Conservation (phyloP, 92 coral and sea anemone species). For the Umimayanthus chanpuru region DNA sequence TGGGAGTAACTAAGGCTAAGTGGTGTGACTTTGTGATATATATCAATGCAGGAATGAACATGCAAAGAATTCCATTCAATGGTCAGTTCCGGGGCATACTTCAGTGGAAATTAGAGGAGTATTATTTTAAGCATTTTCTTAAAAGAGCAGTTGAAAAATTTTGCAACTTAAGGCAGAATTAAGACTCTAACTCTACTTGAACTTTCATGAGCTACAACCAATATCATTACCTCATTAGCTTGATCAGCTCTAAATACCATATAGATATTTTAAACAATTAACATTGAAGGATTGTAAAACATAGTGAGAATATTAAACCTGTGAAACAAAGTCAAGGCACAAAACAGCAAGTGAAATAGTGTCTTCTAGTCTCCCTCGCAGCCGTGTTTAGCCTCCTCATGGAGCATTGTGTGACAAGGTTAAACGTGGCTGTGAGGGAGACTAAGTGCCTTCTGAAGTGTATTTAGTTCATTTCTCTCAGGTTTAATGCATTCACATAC, state of each 20-base stretch:
- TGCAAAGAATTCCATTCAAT: slow-evolving; percentile 43
- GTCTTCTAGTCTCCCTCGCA: too few species aligned
- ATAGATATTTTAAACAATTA: slow-evolving; percentile 6
- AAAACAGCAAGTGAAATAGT: slow-evolving; percentile 28
- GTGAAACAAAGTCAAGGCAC: slow-evolving; percentile 41
- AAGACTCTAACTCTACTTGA: slow-evolving; percentile 24
- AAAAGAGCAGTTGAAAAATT: slow-evolving; percentile 31
- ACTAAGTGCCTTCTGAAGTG: slow-evolving; percentile 17
- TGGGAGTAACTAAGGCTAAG: slow-evolving; percentile 47
- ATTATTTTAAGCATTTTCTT: slow-evolving; percentile 36
- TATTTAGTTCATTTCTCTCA: not conserved
- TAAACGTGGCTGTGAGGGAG: too few species aligned
- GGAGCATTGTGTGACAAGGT: too few species aligned
- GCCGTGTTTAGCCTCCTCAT: too few species aligned
- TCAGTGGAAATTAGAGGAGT: slow-evolving; percentile 29
- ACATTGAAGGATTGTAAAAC: slow-evolving; percentile 15
- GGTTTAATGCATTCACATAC: slow-evolving; percentile 24
- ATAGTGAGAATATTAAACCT: slow-evolving; percentile 38
- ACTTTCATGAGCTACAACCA: slow-evolving; percentile 37
- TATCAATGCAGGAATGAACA: slow-evolving; percentile 48
- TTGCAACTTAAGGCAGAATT: not conserved
- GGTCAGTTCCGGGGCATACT: slow-evolving; percentile 42
- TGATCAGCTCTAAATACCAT: not conserved
- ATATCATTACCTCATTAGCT: slow-evolving; percentile 21
- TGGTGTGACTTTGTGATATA: slow-evolving; percentile 62